Evolutionary conservation across 2,888 invertebrate species (phyloP), one percentile per base, ranked within the genome.

Genomic region (Drosophila greeni): DNA sequence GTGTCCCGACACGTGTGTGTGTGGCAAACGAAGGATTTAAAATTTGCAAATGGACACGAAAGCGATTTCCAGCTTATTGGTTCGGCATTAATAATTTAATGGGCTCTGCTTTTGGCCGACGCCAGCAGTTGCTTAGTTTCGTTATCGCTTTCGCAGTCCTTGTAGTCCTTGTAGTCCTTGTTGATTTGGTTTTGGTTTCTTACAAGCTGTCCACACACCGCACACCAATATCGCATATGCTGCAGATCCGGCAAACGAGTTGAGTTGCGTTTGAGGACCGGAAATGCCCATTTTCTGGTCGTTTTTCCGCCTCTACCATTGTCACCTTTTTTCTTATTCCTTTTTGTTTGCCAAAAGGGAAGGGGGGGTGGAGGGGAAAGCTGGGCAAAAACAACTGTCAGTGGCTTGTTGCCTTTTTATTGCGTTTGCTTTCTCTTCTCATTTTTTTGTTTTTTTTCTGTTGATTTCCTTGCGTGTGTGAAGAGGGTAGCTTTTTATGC

Each of bases 381-480:
- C 45, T 56, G 52, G 60, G 48, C 43, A 81, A 75, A 78, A 84
- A 73, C 82, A 82, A 79, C 80, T 82, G 83, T 74, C 83, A 72
- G 82, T 70, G 83, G 80, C 81, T 74, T 83, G 74, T 72, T 79
- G 79, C 69, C 74, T 76, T 79, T 82, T 82, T 82, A 75, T 75
- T 67, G 53, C 60, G 59, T 58, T 37, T 58, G 48, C 47, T 31
- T 11, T 40, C 5, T 23, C 14, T 20, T 18, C 5, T 37, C n/a
- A n/a, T n/a, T n/a, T n/a, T n/a, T n/a, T n/a, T n/a, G n/a, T 39
- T 39, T 39, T 18, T 20, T 40, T 40, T 40, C 5, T 54, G 67
- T 37, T 31, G 53, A 45, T 51, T 33, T 52, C 49, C 40, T 36
- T 43, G 36, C 51, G 53, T 66, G 37, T 65, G 54, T 60, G 39